Evolutionary conservation across 2,797 vertebrate species (phyloP), one percentile per base, ranked within the genome.

Genomic region (Urophycis tenuis): DNA sequence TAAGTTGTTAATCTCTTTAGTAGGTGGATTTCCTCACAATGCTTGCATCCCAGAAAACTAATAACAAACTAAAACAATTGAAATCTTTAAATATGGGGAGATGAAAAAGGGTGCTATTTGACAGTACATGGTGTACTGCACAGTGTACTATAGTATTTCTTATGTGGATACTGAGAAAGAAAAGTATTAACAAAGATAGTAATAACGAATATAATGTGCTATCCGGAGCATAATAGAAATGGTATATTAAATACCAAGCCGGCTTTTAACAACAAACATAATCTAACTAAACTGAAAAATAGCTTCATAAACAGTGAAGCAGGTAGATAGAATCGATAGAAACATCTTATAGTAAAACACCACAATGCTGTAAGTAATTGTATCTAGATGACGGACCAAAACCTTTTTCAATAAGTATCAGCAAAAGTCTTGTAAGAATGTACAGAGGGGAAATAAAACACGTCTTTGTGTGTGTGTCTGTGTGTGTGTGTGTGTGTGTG

Each of bases 371-470:
- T 81, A 84, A 87, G 82, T 87, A 80, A 84, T 83, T 72, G 30
- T 76, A 10, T 79, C 81, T 80, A 75, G 81, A 76, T 80, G 79
- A 87, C 87, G 78, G 80, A 83, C 77, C 49, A 81, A 91, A 89
- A 86, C 75, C 85, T 87, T 76, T n/a, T 81, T 86, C 85, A 89
- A 85, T 83, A 87, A 84, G 85, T 87, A 31, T 79, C 74, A 64
- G 39, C 25, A 32, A 33, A 14, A 31, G 30, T 31, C 69, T 33
- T 19, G 5, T 81, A 73, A 79, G 81, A 86, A 82, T 84, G 88
- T 85, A 87, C 81, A 90, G 85, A 86, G 89, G 81, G 80, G 86
- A 89, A 87, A 85, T 41, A n/a, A 79, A 41, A 60, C 81, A 84
- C 80, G 81, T 71, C 4, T 12, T 10, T 29, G 10, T 29, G 25